Conservation (phyloP, 2,888 invertebrate genomes). For the Sminthurinus aureus region DNA sequence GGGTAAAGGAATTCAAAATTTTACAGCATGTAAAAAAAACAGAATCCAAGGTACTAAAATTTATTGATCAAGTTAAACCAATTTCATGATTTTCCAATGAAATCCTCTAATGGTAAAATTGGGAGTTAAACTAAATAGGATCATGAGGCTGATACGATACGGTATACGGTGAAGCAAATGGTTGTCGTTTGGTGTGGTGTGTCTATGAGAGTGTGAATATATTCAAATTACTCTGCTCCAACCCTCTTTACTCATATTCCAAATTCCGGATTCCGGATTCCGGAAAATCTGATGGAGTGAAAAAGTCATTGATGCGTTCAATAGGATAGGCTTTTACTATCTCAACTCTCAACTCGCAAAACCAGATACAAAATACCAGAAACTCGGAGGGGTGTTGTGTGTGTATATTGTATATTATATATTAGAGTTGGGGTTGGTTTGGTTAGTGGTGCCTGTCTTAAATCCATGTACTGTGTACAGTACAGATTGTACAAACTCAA, state of each 20-base stretch:
- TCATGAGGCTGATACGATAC: neutral
- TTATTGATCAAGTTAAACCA: neutral
- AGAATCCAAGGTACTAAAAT: too few relatives aligned
- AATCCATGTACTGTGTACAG: too few relatives aligned
- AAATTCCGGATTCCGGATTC: conserved; percentile 3
- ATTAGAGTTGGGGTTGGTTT: too few relatives aligned
- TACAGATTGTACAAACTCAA: too few relatives aligned
- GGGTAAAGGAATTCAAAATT: too few relatives aligned
- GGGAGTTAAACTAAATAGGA: neutral
- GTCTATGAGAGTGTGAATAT: conserved; percentile 1
- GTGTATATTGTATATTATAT: neutral
- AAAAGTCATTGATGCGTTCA: conserved; percentile 32
- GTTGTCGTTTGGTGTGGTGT: neutral
- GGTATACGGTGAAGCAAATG: neutral
- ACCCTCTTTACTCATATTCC: conserved; percentile 7
- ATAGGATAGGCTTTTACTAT: conserved; percentile 25
- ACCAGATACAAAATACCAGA: neutral
- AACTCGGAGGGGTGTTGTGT: neutral
- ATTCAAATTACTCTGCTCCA: conserved; percentile 33
- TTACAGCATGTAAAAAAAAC: too few relatives aligned
- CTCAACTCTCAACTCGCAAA: neutral
- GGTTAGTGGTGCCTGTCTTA: too few relatives aligned
- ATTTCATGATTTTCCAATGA: neutral
- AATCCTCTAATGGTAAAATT: neutral
- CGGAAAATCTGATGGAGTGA: conserved; percentile 31